Base-by-base conservation (phyloP, 2,888 invertebrate genomes). In the Monoplex corrugatus region DNA sequence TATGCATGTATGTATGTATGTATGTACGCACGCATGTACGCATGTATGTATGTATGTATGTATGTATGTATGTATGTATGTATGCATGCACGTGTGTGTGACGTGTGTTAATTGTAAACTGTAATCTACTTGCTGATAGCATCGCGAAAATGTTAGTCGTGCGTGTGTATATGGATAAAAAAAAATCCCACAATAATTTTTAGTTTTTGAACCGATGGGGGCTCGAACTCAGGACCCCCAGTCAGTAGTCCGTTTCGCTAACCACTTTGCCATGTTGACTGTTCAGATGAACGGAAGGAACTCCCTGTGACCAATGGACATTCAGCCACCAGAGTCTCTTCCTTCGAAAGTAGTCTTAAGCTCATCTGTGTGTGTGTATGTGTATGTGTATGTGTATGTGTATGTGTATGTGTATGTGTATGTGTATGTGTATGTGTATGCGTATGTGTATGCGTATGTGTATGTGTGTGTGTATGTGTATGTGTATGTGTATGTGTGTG, bases 351-450 rank as follows among this genome's bases (percentile, higher is more conserved):
- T n/a, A n/a, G n/a, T n/a, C n/a, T n/a, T 40, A 40, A 19, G 78
- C 23, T 38, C 40, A 40, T 78, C 40, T 40, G 78, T 78, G 78
- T 40, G 78, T 78, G 78, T 78, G 78, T 40, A 40, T 40, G 78
- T 40, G 78, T 78, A 40, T 78, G 78, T 78, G 78, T 78, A 40
- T 78, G 78, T 78, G 78, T 40, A 16, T 78, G 78, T 78, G 78
- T 78, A 40, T 78, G 78, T 78, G 78, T 78, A 23, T 40, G 19
- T 32, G 3, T 75, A 35, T 75, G 75, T 35, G 75, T 75, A n/a
- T 32, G 72, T 75, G 72, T 75, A 35, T 75, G 72, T 35, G 72
- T 35, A 35, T 35, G 72, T 35, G 72, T 13, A 35, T 75, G 75
- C 35, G 75, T 75, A 3, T 75, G 75, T 75, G 75, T 75, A 3